Conservation (phyloP, 2,113 vertebrate species). For the Burhinus bistriatus region DNA sequence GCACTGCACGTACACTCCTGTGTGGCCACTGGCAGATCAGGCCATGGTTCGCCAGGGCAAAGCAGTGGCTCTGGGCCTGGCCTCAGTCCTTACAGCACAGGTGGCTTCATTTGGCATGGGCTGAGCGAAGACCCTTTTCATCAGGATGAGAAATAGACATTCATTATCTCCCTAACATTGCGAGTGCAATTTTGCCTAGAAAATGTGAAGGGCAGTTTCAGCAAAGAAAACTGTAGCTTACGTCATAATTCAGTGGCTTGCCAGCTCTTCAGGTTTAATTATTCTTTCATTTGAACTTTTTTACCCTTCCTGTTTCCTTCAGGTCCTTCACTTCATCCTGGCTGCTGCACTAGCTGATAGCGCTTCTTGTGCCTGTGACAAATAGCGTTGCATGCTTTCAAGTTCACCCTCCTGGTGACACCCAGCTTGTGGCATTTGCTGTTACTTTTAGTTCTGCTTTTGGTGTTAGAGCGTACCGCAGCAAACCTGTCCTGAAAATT, state of each 20-base stretch:
- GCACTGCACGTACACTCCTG: rapidly evolving
- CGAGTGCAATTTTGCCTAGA: not conserved
- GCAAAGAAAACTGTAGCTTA: not conserved
- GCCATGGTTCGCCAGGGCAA: rapidly evolving
- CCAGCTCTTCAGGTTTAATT: not conserved
- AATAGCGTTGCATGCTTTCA: rapidly evolving
- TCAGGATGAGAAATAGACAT: not conserved
- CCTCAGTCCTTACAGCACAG: not conserved
- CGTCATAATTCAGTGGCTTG: not conserved
- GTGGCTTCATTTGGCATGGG: rapidly evolving
- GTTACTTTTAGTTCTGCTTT: not conserved
- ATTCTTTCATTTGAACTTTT: not conserved
- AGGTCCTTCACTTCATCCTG: not conserved
- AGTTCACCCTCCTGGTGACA: not conserved
- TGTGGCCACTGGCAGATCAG: not conserved
- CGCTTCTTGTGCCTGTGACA: not conserved
- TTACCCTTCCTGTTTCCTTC: not conserved
- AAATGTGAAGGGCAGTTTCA: not conserved
- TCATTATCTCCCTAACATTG: not conserved
- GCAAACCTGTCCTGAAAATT: not conserved
- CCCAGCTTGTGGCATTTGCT: not conserved
- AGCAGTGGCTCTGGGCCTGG: not conserved
- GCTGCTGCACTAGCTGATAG: not conserved
- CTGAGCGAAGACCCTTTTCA: rapidly evolving
- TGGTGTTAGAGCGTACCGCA: rapidly evolving